Percentiles rank a stretch among this genome's conserved stretches.
phyloP scores from a whole-genome alignment of 1,140 invertebrate species.

The Homalodisca vitripennis region DNA sequence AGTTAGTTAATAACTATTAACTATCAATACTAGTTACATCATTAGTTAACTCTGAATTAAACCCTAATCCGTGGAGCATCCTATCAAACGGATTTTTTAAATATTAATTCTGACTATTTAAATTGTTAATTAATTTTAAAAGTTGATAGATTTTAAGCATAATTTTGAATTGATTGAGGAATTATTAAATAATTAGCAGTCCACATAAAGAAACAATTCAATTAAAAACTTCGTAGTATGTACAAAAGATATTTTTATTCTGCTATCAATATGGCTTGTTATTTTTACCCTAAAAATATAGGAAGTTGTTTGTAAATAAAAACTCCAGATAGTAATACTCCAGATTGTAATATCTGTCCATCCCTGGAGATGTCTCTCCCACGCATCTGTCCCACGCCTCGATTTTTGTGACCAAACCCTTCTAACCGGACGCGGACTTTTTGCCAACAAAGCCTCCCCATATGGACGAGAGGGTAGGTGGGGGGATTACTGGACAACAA shows the following conservation, averaged over 20 bases:
- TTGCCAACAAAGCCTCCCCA: conserved; percentile 1
- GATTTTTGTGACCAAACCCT: conserved; percentile 19
- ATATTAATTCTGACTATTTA: no score
- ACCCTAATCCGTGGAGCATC: no score
- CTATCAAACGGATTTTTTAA: no score
- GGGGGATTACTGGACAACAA: neutral
- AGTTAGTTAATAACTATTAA: no score
- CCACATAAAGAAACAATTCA: neutral
- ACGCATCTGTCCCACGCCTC: neutral
- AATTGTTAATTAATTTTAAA: no score
- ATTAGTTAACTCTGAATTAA: no score
- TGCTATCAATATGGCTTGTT: neutral
- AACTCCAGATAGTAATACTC: neutral
- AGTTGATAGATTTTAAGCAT: no score
- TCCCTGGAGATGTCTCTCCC: neutral
- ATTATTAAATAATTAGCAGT: neutral
- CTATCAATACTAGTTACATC: no score
- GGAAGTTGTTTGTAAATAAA: neutral
- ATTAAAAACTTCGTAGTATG: neutral
- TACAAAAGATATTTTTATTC: neutral
- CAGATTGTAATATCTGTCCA: neutral
- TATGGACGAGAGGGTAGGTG: neutral
- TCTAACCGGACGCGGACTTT: neutral
- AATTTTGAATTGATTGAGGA: no score
- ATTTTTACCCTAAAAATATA: neutral